Percentiles rank a stretch among this genome's conserved stretches.
phyloP scores from a whole-genome alignment of 1,140 invertebrate species.

The Cephus cinctus region DNA sequence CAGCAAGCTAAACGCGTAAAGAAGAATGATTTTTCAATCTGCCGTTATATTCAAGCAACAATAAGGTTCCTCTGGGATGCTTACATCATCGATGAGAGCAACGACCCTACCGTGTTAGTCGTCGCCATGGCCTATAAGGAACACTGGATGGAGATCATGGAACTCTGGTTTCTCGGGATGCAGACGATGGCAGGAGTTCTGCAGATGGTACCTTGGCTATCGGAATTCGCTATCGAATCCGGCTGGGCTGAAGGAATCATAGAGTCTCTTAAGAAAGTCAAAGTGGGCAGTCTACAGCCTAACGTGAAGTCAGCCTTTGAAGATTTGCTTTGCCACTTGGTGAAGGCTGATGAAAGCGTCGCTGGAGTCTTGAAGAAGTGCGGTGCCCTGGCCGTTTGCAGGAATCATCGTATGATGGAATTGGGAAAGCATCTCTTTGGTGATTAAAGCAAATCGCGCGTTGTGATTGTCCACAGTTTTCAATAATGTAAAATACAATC shows the following conservation, averaged over 20 bases:
- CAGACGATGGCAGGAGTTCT: slow-evolving; percentile 83
- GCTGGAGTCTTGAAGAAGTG: slow-evolving; percentile 78
- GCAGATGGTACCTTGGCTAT: slow-evolving; percentile 81
- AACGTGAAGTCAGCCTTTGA: slow-evolving; percentile 88
- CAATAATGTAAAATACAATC: no score
- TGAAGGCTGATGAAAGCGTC: slow-evolving; percentile 76
- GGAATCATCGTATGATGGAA: slow-evolving; percentile 85
- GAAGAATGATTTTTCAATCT: slow-evolving; percentile 85
- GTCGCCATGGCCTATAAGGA: slow-evolving; percentile 84
- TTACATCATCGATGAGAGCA: slow-evolving; percentile 83
- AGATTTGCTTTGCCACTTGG: slow-evolving; percentile 82
- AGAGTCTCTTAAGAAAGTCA: slow-evolving; percentile 76
- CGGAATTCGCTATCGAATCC: slow-evolving; percentile 86
- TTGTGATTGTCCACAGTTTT: no score
- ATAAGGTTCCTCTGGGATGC: slow-evolving; percentile 92
- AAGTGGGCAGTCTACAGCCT: slow-evolving; percentile 74
- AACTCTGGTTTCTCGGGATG: slow-evolving; percentile 92
- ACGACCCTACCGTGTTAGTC: slow-evolving; percentile 75
- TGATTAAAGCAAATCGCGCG: no score
- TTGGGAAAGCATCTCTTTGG: slow-evolving; percentile 82
- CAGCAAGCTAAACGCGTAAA: slow-evolving; percentile 79
- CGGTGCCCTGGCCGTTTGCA: slow-evolving; percentile 77
- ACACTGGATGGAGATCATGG: slow-evolving; percentile 84
- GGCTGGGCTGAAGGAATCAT: slow-evolving; percentile 90
- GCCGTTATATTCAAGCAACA: slow-evolving; percentile 82